phyloP scores from a whole-genome alignment of 1,140 invertebrate species.

The Meloidogyne floridensis region DNA sequence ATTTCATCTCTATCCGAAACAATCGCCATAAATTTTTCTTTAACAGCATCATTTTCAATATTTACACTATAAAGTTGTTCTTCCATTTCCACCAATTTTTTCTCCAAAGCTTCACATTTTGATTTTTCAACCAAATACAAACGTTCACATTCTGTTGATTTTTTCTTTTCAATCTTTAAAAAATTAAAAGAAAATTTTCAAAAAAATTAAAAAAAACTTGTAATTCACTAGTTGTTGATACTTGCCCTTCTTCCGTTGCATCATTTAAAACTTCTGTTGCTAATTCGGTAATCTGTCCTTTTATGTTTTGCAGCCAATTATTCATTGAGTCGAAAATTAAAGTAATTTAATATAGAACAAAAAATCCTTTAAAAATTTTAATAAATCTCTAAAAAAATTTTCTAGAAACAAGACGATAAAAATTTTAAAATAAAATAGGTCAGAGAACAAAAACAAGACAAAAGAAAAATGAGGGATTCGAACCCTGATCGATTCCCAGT shows the following conservation, averaged over 20 bases:
- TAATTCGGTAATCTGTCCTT: conserved; percentile 39
- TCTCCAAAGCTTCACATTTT: conserved; percentile 36
- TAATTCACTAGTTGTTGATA: conserved; percentile 39
- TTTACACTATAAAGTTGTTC: conserved; percentile 37
- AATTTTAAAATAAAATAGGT: too few species aligned
- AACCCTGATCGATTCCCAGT: too few species aligned
- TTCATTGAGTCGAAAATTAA: conserved; percentile 18
- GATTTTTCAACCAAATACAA: conserved; percentile 29
- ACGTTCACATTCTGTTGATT: conserved; percentile 38
- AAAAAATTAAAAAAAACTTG: conserved; percentile 25
- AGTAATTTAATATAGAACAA: not conserved
- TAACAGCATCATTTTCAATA: conserved; percentile 38
- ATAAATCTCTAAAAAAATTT: not conserved
- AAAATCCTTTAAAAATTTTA: not conserved
- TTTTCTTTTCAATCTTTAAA: conserved; percentile 43
- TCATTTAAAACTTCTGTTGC: conserved; percentile 43
- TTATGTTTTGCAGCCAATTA: conserved; percentile 43
- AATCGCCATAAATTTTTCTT: conserved; percentile 40
- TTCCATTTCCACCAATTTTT: conserved; percentile 36
- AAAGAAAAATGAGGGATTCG: too few species aligned
- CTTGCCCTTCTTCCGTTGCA: conserved; percentile 45
- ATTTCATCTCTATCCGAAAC: conserved; percentile 34
- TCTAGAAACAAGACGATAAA: too few species aligned
- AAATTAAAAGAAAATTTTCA: not conserved
- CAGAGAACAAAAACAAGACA: too few species aligned